These are phyloP conservation scores for Taphrorychus bicolor DNA, from an alignment of 2,888 invertebrate genomes.

Conservation along the genomic window DNA sequence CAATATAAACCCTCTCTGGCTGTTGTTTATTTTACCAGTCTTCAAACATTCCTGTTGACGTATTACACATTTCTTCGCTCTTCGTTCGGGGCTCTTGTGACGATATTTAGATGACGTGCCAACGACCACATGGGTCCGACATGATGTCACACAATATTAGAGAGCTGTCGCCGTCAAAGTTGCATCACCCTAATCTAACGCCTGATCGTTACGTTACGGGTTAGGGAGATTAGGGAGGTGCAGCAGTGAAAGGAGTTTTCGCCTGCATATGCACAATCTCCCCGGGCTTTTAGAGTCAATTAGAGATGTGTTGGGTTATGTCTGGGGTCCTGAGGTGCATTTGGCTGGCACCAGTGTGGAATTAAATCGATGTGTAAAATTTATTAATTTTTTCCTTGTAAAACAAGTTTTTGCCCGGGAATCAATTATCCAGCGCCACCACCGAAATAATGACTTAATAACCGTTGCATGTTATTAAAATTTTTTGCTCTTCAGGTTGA, in stretches of 20 bases:
- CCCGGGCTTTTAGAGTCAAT: too few relatives aligned
- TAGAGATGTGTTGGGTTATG: too few relatives aligned
- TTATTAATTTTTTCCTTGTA: background rate
- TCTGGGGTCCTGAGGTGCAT: too few relatives aligned
- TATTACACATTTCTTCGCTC: background rate
- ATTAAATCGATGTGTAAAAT: too few relatives aligned
- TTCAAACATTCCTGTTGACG: background rate
- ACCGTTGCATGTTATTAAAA: background rate
- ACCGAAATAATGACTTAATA: background rate
- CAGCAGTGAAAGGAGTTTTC: too few relatives aligned
- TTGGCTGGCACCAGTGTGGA: too few relatives aligned
- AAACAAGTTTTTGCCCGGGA: background rate
- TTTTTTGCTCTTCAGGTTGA: background rate
- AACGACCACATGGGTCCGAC: background rate
- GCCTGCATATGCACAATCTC: too few relatives aligned
- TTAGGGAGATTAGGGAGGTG: too few relatives aligned
- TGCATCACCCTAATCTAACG: too few relatives aligned
- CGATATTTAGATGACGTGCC: background rate
- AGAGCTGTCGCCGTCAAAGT: background rate
- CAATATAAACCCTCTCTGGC: background rate
- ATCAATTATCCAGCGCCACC: background rate
- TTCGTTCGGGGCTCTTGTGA: background rate
- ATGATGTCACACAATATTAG: background rate
- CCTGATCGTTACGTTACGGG: too few relatives aligned
- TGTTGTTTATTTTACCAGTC: background rate